phyloP scores from a whole-genome alignment of 1,140 invertebrate genomes.

The Drosophila nikananu region DNA sequence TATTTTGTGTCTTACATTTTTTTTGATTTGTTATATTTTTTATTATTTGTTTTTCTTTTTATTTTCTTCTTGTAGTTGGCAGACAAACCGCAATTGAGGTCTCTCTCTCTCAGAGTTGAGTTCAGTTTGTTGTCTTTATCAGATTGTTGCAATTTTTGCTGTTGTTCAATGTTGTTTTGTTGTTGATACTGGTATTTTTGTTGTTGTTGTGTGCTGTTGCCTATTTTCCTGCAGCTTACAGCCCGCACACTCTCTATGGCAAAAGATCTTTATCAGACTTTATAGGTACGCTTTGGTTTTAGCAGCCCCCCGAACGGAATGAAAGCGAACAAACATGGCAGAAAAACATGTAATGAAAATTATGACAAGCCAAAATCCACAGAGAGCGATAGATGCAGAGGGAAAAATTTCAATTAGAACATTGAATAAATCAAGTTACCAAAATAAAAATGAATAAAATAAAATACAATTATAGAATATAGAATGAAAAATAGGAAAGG shows the following conservation, averaged over 20 bases:
- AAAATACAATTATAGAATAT: neutral
- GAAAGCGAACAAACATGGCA: constrained; percentile 68
- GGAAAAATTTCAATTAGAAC: neutral
- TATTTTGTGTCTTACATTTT: neutral
- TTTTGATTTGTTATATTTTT: neutral
- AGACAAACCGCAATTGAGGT: constrained; percentile 60
- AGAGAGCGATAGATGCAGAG: constrained; percentile 22
- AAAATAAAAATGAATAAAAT: neutral
- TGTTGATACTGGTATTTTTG: constrained; percentile 30
- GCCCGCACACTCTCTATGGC: constrained; percentile 67
- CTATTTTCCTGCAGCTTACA: constrained; percentile 56
- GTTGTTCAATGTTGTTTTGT: constrained; percentile 53
- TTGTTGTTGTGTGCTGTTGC: constrained; percentile 29
- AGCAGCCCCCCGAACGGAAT: constrained; percentile 32
- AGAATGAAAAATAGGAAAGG: neutral
- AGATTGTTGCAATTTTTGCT: constrained; percentile 81
- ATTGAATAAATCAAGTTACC: too few species aligned
- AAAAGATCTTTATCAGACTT: constrained; percentile 76
- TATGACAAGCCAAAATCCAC: constrained; percentile 76
- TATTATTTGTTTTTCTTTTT: neutral
- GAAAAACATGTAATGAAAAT: constrained; percentile 82
- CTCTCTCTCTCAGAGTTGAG: constrained; percentile 31
- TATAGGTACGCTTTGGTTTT: constrained; percentile 61
- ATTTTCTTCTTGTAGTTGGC: constrained; percentile 36
- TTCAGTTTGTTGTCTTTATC: constrained; percentile 72